Evolutionary conservation across 2,797 vertebrate genomes (phyloP), one percentile per base, ranked within the genome.

Genomic region (Passerculus sandwichensis): DNA sequence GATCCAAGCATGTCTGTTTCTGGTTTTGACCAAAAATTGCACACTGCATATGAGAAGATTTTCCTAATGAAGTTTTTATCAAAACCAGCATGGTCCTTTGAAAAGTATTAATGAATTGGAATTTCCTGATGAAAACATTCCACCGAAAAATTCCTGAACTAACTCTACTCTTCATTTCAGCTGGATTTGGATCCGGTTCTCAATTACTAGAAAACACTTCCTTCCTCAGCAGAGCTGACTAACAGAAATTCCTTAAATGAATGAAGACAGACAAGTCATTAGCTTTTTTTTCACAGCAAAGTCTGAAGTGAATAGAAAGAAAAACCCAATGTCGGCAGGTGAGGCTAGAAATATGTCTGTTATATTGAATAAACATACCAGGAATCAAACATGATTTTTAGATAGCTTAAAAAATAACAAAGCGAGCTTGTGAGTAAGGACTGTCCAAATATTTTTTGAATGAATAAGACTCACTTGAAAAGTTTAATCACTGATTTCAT

Each of bases 401-500:
- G 85, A 83, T 92, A 88, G 78, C 51, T 50, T 83, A 77, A 94
- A 84, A 89, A 91, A 92, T 56, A 92, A 81, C 29, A 91, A 81
- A 86, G 18, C 16, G 62, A 56, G n/a, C 9, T 66, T 77, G 19
- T 93, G 71, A 91, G 40, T 74, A 88, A 4, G 13, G 45, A 50
- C 53, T 92, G 59, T 61, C 54, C 48, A 96, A 96, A 96, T 93
- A 93, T 88, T 96, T 94, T 75, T 88, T 84, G 23, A 89, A 93
- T 90, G 26, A 93, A 86, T 75, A 60, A 96, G 54, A 72, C 38
- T 81, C 19, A 53, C 19, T 48, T 91, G 45, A 94, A 85, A 92
- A 83, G 10, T 81, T 86, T 86, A 93, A 69, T 84, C 30, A 27
- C 51, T 87, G 42, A 72, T 86, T 87, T 87, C 56, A 92, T 91